These are phyloP conservation scores for Cheirogaleus major DNA, from an alignment of 2,797 vertebrate species.

Conservation along the genomic window DNA sequence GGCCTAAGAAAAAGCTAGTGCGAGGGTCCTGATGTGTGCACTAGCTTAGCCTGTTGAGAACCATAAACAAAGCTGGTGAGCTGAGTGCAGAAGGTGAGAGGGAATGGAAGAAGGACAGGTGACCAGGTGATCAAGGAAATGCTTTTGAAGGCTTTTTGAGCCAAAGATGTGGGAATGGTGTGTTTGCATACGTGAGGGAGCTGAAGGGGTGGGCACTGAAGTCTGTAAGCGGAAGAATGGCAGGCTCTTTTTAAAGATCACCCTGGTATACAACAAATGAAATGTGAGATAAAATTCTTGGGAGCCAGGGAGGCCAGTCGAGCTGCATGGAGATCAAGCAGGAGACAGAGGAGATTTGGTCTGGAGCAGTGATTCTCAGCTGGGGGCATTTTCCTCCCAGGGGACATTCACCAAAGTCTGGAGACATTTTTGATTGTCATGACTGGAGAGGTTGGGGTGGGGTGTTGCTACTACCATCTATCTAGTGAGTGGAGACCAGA, in stretches of 20 bases:
- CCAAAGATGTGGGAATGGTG: background rate
- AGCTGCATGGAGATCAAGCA: background rate
- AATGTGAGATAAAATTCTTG: background rate
- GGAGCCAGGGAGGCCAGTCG: background rate
- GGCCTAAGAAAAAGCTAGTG: background rate
- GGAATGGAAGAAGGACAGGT: background rate
- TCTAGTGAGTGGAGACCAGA: background rate
- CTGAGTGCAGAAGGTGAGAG: background rate
- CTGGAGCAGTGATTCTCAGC: background rate
- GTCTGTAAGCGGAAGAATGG: background rate
- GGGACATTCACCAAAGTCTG: background rate
- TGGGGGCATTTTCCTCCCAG: background rate
- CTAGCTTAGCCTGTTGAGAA: background rate
- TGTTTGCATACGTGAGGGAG: background rate
- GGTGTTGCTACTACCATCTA: background rate
- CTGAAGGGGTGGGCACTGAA: too few species aligned
- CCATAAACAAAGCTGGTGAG: background rate
- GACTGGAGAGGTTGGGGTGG: rapidly evolving
- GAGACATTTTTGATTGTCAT: background rate
- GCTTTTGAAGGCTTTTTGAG: background rate
- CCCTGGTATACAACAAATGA: background rate
- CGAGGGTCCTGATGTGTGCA: background rate
- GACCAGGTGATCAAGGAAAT: background rate
- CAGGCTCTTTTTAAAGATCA: background rate
- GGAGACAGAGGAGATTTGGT: background rate